Evolutionary conservation across 2,113 vertebrate species (phyloP).

Genomic region (Gobio gobio): DNA sequence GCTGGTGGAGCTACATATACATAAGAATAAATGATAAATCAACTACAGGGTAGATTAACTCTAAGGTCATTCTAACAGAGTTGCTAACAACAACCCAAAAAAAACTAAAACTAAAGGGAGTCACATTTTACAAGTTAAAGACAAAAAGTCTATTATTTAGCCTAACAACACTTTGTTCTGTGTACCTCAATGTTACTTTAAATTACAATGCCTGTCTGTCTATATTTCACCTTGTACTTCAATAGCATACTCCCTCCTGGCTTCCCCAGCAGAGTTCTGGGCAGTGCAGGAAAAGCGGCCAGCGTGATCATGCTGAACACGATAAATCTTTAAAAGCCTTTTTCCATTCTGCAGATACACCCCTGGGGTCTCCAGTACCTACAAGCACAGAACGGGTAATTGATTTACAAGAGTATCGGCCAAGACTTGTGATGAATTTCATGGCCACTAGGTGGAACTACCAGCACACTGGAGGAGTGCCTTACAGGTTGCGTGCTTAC

Average conservation of each 20-base stretch:
- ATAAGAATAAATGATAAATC: background rate
- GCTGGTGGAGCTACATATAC: slow-evolving; percentile 78
- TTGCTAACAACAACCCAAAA: background rate
- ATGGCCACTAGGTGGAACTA: slow-evolving; percentile 67
- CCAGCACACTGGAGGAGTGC: background rate
- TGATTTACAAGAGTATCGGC: background rate
- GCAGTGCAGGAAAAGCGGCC: slow-evolving; percentile 82
- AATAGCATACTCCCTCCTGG: slow-evolving; percentile 73
- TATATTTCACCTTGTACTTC: slow-evolving; percentile 79
- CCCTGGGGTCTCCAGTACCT: slow-evolving; percentile 72
- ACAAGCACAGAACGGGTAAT: slow-evolving; percentile 25
- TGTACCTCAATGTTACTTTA: background rate
- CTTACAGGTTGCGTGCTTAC: background rate
- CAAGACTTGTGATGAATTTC: slow-evolving; percentile 49
- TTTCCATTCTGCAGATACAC: slow-evolving; percentile 76
- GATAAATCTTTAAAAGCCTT: slow-evolving; percentile 77
- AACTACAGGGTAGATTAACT: background rate
- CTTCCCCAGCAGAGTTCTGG: slow-evolving; percentile 78
- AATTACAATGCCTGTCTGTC: slow-evolving; percentile 7
- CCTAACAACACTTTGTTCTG: background rate
- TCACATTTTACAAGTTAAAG: background rate
- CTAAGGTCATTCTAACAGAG: background rate
- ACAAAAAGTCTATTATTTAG: background rate
- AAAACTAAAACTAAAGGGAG: background rate
- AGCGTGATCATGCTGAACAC: slow-evolving; percentile 75